phyloP scores from a whole-genome alignment of 2,888 invertebrate genomes.

The Drepana falcataria region DNA sequence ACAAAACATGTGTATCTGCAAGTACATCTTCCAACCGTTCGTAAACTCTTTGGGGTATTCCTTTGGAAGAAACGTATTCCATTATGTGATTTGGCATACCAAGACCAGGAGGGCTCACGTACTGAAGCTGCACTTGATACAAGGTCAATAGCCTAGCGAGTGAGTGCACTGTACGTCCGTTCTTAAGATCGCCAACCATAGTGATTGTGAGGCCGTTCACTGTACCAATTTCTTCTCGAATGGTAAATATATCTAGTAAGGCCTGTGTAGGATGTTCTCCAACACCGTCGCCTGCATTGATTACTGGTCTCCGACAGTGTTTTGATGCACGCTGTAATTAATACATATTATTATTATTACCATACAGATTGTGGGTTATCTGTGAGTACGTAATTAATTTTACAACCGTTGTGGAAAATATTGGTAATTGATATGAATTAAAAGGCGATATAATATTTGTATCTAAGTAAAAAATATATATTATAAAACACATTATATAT shows the following conservation, averaged over 20 bases:
- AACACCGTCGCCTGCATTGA: constrained; percentile 98
- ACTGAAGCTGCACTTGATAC: constrained; percentile 95
- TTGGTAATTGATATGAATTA: too few species aligned
- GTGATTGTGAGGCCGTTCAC: constrained; percentile 98
- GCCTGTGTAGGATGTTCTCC: constrained; percentile 99
- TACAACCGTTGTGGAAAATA: too few species aligned
- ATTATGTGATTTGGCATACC: constrained; percentile 94
- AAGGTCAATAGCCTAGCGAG: constrained; percentile 94
- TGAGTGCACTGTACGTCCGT: constrained; percentile 99
- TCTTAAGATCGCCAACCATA: constrained; percentile 98
- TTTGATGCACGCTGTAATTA: constrained; percentile 85
- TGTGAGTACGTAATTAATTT: too few species aligned
- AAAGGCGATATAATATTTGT: too few species aligned
- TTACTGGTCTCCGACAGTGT: constrained; percentile 91
- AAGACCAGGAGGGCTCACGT: constrained; percentile 92
- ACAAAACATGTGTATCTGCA: constrained; percentile 96
- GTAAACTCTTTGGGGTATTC: constrained; percentile 86
- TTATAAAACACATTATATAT: too few species aligned
- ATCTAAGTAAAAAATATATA: too few species aligned
- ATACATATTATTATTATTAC: constrained; percentile 1
- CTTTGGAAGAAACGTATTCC: constrained; percentile 87
- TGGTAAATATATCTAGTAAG: constrained; percentile 97
- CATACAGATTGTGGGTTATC: background rate
- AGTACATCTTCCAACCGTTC: constrained; percentile 90
- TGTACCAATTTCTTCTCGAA: constrained; percentile 98